phyloP scores from a whole-genome alignment of 2,113 vertebrate species.

The Pterocles burchelli region DNA sequence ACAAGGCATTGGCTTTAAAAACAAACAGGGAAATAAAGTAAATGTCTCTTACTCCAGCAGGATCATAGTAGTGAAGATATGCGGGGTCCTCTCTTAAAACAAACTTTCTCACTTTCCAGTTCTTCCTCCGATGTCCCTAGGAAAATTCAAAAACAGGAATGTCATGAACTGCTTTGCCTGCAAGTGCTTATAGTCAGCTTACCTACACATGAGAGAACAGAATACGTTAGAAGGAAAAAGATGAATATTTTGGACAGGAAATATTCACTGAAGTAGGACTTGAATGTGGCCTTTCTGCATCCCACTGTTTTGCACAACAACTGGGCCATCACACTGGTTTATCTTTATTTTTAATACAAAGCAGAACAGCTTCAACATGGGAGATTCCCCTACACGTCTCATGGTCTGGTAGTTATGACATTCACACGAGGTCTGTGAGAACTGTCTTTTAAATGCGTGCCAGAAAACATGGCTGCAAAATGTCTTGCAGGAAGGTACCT shows the following conservation, averaged over 20 bases:
- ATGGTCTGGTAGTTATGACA: not conserved
- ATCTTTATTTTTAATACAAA: not conserved
- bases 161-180: not conserved
- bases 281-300: not conserved
- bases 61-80: slow-evolving; percentile 95
- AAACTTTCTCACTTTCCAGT: slow-evolving; percentile 99
- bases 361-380: not conserved
- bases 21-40: not conserved
- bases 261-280: not conserved
- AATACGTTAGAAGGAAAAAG: not conserved
- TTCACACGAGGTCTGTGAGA: not conserved
- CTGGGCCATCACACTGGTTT: not conserved
- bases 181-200: not conserved
- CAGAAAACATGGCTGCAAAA: not conserved
- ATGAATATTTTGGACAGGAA: not conserved
- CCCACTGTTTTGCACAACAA: not conserved
- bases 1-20: not conserved
- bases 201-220: not conserved
- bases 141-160: not conserved
- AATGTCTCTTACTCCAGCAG: slow-evolving; percentile 83
- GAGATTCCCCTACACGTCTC: not conserved
- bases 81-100: slow-evolving; percentile 94
- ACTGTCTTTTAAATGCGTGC: not conserved
- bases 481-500: not conserved
- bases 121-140: slow-evolving; percentile 93